Evolutionary conservation across 2,797 vertebrate genomes (phyloP).

Genomic region (Carcharodon carcharias): DNA sequence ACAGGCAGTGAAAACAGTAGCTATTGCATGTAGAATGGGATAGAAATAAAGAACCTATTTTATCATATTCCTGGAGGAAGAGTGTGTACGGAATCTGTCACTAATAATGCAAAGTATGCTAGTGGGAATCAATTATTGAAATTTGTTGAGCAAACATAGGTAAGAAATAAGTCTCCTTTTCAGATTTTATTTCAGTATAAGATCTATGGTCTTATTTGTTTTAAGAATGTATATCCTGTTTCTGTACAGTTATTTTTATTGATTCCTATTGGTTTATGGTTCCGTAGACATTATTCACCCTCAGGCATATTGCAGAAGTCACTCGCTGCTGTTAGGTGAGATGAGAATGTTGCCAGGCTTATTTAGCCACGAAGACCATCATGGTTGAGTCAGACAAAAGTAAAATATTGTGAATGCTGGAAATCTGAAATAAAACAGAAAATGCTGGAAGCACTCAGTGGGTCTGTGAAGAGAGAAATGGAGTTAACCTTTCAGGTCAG

Average conservation of each 20-base stretch:
- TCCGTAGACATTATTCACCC: neutral
- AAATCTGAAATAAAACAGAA: neutral
- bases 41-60: neutral
- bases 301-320: too few relatives aligned
- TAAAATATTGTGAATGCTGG: neutral
- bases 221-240: neutral
- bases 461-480: neutral
- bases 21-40: neutral
- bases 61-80: neutral
- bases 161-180: neutral
- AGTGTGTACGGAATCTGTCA: neutral
- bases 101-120: neutral
- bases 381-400: neutral
- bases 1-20: neutral
- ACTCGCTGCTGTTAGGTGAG: neutral
- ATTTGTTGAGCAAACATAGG: neutral
- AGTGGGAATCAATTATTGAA: neutral
- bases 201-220: neutral
- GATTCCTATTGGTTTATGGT: neutral
- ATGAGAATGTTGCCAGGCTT: neutral
- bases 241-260: neutral
- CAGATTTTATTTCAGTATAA: neutral
- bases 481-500: neutral
- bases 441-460: neutral
- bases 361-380: neutral